Evolutionary conservation across 2,888 invertebrate genomes (phyloP).

Genomic region (Diploptera punctata): DNA sequence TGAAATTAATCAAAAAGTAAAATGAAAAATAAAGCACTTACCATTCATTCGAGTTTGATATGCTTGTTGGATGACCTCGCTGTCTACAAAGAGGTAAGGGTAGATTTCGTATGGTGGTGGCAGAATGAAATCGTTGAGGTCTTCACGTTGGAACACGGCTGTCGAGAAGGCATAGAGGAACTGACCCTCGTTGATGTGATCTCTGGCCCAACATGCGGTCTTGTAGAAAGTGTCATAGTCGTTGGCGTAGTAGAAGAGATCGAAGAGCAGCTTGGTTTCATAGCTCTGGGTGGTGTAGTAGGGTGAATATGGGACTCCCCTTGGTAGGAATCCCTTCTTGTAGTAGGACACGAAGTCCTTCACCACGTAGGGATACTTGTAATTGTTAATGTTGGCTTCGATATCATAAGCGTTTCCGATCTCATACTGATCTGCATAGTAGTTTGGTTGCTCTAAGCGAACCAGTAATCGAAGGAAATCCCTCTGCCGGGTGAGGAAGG

Average conservation of each 20-base stretch:
- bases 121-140: constrained; percentile 62
- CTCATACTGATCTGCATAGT: constrained; percentile 49
- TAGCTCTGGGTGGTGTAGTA: constrained; percentile 54
- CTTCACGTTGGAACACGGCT: constrained; percentile 64
- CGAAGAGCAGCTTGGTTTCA: constrained; percentile 60
- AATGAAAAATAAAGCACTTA: neutral
- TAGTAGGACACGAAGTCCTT: constrained; percentile 44
- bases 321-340: constrained; percentile 58
- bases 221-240: constrained; percentile 67
- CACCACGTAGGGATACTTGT: constrained; percentile 55
- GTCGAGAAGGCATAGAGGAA: constrained; percentile 68
- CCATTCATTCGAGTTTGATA: constrained; percentile 21
- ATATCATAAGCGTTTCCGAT: constrained; percentile 54
- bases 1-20: too few species aligned
- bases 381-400: constrained; percentile 52
- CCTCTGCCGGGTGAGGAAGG: constrained; percentile 56
- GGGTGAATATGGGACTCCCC: constrained; percentile 59
- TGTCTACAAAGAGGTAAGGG: constrained; percentile 69
- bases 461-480: constrained; percentile 58
- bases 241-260: constrained; percentile 65
- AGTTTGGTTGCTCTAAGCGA: constrained; percentile 55
- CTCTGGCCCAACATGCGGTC: constrained; percentile 71
- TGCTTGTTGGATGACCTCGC: constrained; percentile 62
- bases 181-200: constrained; percentile 67
- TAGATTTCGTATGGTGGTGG: constrained; percentile 72